A percentile compares a stretch with the other conserved stretches of the same genome.
phyloP scores from a whole-genome alignment of 2,797 vertebrate species.

The Smutsia gigantea region DNA sequence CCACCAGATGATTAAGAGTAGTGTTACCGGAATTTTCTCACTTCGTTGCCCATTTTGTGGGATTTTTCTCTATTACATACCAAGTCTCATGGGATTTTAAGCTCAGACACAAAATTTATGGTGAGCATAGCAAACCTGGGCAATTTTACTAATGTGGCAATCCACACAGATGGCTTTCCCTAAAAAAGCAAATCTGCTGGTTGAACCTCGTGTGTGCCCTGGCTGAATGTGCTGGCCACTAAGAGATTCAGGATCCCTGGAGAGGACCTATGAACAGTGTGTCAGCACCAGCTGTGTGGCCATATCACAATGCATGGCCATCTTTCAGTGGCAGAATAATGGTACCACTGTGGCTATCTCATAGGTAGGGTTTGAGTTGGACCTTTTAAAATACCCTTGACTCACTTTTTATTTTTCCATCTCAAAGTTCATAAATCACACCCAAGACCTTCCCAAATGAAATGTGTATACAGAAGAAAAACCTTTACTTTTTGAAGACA shows the following conservation, averaged over 20 bases:
- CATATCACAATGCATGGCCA: accelerated
- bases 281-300: background rate
- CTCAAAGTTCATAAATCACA: constrained; percentile 31
- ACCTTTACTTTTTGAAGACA: constrained; percentile 37
- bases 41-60: background rate
- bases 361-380: background rate
- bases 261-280: background rate
- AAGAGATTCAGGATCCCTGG: background rate
- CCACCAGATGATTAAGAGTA: background rate
- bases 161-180: background rate
- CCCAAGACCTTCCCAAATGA: background rate
- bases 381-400: background rate
- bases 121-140: background rate
- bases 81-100: constrained; percentile 13
- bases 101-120: background rate
- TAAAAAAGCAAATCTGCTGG: background rate
- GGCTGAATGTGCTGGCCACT: background rate
- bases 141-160: background rate
- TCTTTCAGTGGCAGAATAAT: background rate
- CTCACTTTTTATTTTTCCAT: background rate
- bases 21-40: background rate
- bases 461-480: constrained; percentile 15
- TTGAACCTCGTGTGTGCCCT: background rate
- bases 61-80: background rate
- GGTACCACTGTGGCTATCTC: background rate